Conservation (phyloP, 2,113 vertebrate genomes). For the Benitochromis conjunctus region DNA sequence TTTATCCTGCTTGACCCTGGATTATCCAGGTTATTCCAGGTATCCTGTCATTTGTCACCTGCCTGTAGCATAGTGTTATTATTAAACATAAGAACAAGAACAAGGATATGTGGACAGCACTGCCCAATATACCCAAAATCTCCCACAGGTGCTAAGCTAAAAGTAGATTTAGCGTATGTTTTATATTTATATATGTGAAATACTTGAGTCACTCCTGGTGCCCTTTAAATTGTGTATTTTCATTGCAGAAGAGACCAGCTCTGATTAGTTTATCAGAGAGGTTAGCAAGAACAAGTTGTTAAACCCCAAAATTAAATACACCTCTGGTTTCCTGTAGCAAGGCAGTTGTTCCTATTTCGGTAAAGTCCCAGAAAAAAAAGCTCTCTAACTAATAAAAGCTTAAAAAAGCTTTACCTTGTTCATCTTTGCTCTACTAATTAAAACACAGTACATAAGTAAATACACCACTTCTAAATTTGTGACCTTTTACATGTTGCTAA, state of each 20-base stretch:
- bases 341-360: not conserved
- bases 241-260: not conserved
- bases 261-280: not conserved
- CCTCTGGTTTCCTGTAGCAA: not conserved
- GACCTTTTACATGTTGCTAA: not conserved
- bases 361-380: not conserved
- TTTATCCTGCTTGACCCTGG: not conserved
- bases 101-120: not conserved
- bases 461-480: fast-evolving
- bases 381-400: not conserved
- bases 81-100: not conserved
- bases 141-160: not conserved
- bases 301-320: fast-evolving
- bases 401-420: not conserved
- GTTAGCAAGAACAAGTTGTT: no score
- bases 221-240: not conserved
- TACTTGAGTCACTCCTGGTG: fast-evolving
- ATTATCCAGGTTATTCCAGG: not conserved
- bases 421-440: not conserved
- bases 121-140: not conserved
- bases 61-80: not conserved
- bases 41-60: not conserved
- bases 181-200: not conserved
- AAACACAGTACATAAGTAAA: not conserved
- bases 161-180: not conserved